phyloP scores from a whole-genome alignment of 2,113 vertebrate genomes.

The Tamias sibiricus region DNA sequence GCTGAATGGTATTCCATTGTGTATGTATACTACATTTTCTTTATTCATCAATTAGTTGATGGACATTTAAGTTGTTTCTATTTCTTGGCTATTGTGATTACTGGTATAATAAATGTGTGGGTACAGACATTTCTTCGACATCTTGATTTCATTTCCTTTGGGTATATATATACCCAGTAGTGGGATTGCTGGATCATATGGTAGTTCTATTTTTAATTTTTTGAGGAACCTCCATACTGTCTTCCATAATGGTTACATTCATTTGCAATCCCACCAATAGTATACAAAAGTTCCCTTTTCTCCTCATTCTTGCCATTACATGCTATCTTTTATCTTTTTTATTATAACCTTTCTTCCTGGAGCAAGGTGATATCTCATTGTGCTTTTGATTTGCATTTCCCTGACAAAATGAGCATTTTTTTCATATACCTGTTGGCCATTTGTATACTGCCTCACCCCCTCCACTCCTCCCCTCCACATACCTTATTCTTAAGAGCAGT shows the following conservation, averaged over 20 bases:
- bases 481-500: slow-evolving; percentile 28
- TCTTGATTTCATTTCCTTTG: not conserved
- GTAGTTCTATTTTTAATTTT: not conserved
- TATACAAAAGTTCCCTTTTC: not conserved
- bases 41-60: not conserved
- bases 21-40: not conserved
- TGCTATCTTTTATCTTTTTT: not conserved
- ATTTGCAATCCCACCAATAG: not conserved
- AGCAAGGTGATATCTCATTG: not conserved
- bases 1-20: not conserved
- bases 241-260: not conserved
- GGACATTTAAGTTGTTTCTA: not conserved
- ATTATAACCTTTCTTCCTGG: not conserved
- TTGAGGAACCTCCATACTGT: not conserved
- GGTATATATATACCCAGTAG: no score
- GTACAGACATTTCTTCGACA: not conserved
- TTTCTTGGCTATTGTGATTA: not conserved
- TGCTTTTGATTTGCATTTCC: not conserved
- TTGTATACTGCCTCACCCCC: not conserved
- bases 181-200: not conserved
- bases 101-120: not conserved
- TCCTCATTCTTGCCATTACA: not conserved
- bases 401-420: not conserved
- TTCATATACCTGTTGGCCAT: not conserved
- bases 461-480: no score